Evolutionary conservation across 2,113 vertebrate genomes (phyloP).

Genomic region (Rhinopomastus cyanomelas): DNA sequence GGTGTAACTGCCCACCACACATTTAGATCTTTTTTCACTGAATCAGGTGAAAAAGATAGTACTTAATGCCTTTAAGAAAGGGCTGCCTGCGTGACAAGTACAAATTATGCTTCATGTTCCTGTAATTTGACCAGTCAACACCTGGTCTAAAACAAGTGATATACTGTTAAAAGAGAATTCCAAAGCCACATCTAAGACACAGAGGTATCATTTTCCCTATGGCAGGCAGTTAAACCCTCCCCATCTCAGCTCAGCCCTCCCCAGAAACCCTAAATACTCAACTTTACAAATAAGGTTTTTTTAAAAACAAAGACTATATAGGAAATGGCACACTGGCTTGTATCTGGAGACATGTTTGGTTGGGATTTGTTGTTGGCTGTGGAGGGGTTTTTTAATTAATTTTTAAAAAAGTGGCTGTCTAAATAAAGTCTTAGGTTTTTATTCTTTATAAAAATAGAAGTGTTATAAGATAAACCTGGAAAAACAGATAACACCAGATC

Average conservation of each 20-base stretch:
- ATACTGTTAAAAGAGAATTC: constrained; percentile 51
- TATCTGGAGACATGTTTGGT: background rate
- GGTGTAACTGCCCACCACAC: background rate
- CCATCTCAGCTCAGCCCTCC: constrained; percentile 2
- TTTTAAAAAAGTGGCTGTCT: background rate
- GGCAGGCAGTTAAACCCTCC: constrained; percentile 40
- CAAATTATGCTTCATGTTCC: constrained; percentile 53
- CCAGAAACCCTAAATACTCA: constrained; percentile 11
- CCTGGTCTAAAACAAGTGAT: constrained; percentile 57
- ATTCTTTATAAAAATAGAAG: constrained; percentile 30
- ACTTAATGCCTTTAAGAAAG: constrained; percentile 38
- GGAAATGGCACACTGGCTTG: background rate
- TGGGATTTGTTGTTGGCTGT: background rate
- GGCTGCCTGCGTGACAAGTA: constrained; percentile 49
- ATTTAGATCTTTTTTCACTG: constrained; percentile 41
- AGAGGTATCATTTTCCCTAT: constrained; percentile 4
- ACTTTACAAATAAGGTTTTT: background rate
- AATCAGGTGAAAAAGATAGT: constrained; percentile 50
- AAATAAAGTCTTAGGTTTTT: background rate
- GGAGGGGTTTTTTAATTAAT: background rate
- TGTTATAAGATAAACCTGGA: background rate
- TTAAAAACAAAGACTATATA: background rate
- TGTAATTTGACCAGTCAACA: constrained; percentile 61
- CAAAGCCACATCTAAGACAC: constrained; percentile 41
- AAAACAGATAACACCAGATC: constrained; percentile 41